Evolutionary conservation across 2,797 vertebrate genomes (phyloP).

Genomic region (Benthosema pterotum): DNA sequence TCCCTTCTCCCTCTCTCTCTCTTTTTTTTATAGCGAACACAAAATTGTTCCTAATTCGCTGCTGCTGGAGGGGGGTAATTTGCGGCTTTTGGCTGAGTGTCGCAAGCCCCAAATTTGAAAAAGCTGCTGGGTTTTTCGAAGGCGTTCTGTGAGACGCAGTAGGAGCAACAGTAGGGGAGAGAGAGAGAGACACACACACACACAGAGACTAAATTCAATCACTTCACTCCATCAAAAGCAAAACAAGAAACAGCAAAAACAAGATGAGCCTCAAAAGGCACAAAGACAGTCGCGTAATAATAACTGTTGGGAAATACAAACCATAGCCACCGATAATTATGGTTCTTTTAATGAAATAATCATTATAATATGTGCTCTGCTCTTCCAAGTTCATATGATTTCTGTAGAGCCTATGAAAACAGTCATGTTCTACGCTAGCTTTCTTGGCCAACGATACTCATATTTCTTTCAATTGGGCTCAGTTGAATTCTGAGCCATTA

Average conservation of each 20-base stretch:
- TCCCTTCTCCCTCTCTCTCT: constrained; percentile 58
- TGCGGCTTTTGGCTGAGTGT: constrained; percentile 86
- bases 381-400: constrained; percentile 40
- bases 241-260: constrained; percentile 63
- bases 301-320: constrained; percentile 55
- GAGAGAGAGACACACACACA: constrained; percentile 25
- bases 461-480: constrained; percentile 37
- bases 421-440: constrained; percentile 24
- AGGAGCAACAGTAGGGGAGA: constrained; percentile 58
- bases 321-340: constrained; percentile 55
- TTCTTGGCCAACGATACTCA: constrained; percentile 21
- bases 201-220: constrained; percentile 60
- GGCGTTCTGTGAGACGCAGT: constrained; percentile 70
- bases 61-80: constrained; percentile 87
- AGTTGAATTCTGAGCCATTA: constrained; percentile 16
- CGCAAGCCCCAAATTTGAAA: constrained; percentile 85
- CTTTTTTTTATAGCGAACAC: constrained; percentile 83
- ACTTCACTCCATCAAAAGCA: constrained; percentile 56
- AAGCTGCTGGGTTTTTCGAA: constrained; percentile 76
- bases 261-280: constrained; percentile 59
- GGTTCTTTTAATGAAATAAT: constrained; percentile 59
- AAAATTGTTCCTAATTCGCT: constrained; percentile 89
- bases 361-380: constrained; percentile 45
- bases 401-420: constrained; percentile 41
- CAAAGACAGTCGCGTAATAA: constrained; percentile 49